These are phyloP conservation scores for Lateolabrax maculatus DNA, from an alignment of 2,797 vertebrate genomes.

Conservation along the genomic window DNA sequence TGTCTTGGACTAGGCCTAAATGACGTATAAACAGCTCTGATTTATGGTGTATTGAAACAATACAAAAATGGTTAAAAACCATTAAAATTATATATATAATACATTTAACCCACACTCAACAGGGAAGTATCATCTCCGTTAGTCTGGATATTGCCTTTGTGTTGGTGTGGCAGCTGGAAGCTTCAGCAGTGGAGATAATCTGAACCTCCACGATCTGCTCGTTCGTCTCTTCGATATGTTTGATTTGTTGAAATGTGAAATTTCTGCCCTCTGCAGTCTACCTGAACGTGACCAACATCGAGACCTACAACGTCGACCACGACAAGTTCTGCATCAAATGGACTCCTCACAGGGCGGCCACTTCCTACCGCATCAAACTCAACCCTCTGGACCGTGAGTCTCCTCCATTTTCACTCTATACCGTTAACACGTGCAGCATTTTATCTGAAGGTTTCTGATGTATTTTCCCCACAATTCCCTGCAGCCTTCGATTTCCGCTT, in stretches of 20 bases:
- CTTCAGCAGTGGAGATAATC: background rate
- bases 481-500: too few species aligned
- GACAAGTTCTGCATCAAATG: conserved; percentile 94
- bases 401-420: background rate
- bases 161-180: background rate
- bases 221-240: too few species aligned
- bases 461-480: too few species aligned
- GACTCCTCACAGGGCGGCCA: conserved; percentile 92
- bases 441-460: background rate
- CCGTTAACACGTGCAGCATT: background rate
- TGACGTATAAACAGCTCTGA: background rate
- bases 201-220: background rate
- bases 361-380: conserved; percentile 95
- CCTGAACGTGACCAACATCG: conserved; percentile 94
- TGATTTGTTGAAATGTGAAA: background rate
- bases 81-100: too few species aligned
- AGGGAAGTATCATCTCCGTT: background rate
- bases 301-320: conserved; percentile 89
- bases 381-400: conserved; percentile 90
- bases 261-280: conserved; percentile 86
- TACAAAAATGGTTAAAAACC: background rate
- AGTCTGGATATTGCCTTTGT: background rate
- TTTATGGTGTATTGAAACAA: background rate
- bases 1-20: background rate
- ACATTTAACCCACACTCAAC: too few species aligned